These are phyloP conservation scores for Lochmaea capreae DNA, from an alignment of 2,888 invertebrate species.

Conservation along the genomic window DNA sequence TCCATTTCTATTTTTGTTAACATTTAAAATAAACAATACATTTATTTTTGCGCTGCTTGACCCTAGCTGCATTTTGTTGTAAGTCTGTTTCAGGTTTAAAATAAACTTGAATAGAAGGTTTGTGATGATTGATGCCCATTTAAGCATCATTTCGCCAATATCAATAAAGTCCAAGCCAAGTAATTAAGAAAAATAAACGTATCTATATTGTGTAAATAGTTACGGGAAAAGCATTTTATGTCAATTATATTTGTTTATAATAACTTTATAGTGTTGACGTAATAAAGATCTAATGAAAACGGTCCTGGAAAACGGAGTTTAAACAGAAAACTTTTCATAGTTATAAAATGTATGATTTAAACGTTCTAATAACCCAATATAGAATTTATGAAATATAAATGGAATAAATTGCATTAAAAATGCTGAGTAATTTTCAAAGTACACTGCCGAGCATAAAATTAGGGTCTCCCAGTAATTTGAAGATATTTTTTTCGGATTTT, in stretches of 20 bases:
- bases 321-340: not conserved
- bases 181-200: constrained; percentile 41
- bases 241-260: constrained; percentile 40
- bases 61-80: constrained; percentile 4
- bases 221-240: constrained; percentile 37
- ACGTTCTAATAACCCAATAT: not conserved
- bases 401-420: no score
- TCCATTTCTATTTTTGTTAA: no score
- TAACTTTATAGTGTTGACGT: constrained; percentile 22
- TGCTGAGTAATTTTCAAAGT: no score
- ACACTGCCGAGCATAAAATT: no score
- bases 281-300: constrained; percentile 21
- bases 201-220: constrained; percentile 37
- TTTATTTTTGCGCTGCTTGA: constrained; percentile 2
- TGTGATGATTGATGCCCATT: constrained; percentile 45
- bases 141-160: constrained; percentile 46
- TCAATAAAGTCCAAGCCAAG: constrained; percentile 45
- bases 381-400: not conserved
- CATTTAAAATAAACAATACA: not conserved
- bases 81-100: constrained; percentile 32
- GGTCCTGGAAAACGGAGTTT: not conserved
- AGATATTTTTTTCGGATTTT: no score
- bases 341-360: not conserved
- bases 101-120: constrained; percentile 36
- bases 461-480: no score